Base-by-base conservation (phyloP, 1,140 invertebrate species). In the Drosophila ohnishii region DNA sequence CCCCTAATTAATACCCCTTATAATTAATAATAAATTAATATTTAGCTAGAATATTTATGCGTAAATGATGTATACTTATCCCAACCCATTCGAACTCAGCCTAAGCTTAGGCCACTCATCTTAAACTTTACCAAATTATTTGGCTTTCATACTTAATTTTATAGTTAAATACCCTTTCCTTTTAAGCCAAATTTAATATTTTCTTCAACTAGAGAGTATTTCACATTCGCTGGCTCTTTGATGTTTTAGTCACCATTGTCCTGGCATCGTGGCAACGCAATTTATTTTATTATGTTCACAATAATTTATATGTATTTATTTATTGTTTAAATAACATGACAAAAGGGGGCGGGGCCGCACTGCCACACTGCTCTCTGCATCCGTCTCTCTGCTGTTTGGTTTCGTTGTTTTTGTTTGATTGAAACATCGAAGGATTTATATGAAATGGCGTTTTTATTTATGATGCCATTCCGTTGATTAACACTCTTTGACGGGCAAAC, bases 381-480 rank as follows among this genome's bases (percentile, higher is more conserved):
- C 14, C 13, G 2, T 45, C 44, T 25, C 50, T 5, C 13, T 62
- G 53, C 13, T 32, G 32, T 45, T 48, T 39, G 42, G 48, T 22
- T 45, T 42, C 30, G 44, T 62, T 85, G 76, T 61, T 83, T 70
- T 79, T 88, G 69, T 83, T 88, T 84, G 84, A 88, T 88, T 88
- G 80, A 88, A 88, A 78, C 63, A 83, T 83, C 77, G 75, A 65
- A 80, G 84, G 77, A 84, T 88, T 87, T 87, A 87, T 88, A 71
- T 71, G 84, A 88, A 83, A 88, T 88, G 84, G 59, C 62, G 61
- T 87, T 88, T 88, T 88, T 88, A 88, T 88, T 88, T 88, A 88
- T 88, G 84, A 88, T 80, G 66, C 84, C 84, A 88, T 88, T 88
- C 80, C 63, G 84, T 88, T 88, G 84, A 88, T 88, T 88, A 88